These are phyloP conservation scores for Drosophila sp. DNA, from an alignment of 1,140 invertebrate genomes.

Conservation along the genomic window DNA sequence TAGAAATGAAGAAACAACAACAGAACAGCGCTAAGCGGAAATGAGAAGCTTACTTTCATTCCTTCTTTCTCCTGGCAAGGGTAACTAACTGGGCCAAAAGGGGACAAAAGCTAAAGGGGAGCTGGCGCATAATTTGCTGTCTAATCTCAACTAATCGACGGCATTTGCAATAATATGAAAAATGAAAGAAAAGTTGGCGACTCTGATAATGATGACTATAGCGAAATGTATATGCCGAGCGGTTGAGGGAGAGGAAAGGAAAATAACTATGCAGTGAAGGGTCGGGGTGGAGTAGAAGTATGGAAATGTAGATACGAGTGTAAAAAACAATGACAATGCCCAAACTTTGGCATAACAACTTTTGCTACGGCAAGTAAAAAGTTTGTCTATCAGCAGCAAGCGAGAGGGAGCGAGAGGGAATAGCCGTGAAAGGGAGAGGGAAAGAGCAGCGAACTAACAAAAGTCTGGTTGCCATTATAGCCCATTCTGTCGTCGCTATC, in stretches of 20 bases:
- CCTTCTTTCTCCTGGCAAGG: background rate
- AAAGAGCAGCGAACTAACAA: constrained; percentile 27
- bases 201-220: constrained; percentile 75
- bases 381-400: constrained; percentile 39
- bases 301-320: constrained; percentile 34
- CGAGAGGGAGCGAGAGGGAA: background rate
- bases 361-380: constrained; percentile 49
- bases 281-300: constrained; percentile 3
- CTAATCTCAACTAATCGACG: constrained; percentile 81
- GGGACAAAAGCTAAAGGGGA: background rate
- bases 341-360: constrained; percentile 54
- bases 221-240: constrained; percentile 51
- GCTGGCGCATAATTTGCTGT: constrained; percentile 72
- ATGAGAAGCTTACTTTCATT: constrained; percentile 47
- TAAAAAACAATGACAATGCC: constrained; percentile 58
- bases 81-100: background rate
- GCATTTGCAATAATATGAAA: constrained; percentile 79
- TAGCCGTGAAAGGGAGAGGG: background rate
- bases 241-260: background rate
- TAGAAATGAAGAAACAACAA: constrained; percentile 33
- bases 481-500: constrained; percentile 61
- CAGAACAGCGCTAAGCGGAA: constrained; percentile 49
- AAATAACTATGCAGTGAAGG: too few species aligned
- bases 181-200: constrained; percentile 68
- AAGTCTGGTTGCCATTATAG: constrained; percentile 57